Evolutionary conservation across 2,113 vertebrate genomes (phyloP).

Genomic region (Pandion haliaetus): DNA sequence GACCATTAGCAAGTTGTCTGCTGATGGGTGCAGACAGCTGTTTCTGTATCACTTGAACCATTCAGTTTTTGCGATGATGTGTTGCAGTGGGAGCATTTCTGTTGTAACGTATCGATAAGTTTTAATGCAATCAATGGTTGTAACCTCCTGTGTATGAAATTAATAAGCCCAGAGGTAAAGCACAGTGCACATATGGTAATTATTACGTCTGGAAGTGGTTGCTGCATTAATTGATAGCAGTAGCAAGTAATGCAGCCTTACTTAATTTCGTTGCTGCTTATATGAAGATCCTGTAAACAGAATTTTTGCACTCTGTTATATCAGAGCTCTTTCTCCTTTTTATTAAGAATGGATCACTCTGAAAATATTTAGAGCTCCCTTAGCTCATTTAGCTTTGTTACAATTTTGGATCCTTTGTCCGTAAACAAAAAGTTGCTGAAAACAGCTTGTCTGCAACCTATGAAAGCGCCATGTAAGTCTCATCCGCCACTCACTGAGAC

Average conservation of each 20-base stretch:
- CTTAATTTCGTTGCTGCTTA: slow-evolving; percentile 49
- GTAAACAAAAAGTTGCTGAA: background rate
- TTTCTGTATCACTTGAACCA: background rate
- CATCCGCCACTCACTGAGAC: background rate
- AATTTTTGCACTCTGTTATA: slow-evolving; percentile 4
- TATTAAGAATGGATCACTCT: background rate
- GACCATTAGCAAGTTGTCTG: background rate
- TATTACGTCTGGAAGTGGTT: slow-evolving; percentile 56
- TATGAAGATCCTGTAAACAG: slow-evolving; percentile 21
- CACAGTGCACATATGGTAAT: slow-evolving; percentile 36
- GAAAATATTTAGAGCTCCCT: slow-evolving; percentile 2
- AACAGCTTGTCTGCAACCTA: background rate
- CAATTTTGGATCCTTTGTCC: background rate
- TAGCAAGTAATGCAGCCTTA: slow-evolving; percentile 40
- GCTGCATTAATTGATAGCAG: slow-evolving; percentile 65
- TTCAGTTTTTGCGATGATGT: background rate
- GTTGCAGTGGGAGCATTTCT: background rate
- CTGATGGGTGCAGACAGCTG: background rate
- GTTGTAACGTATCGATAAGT: background rate
- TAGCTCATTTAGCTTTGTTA: background rate
- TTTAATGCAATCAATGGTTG: background rate
- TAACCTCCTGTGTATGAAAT: slow-evolving; percentile 38
- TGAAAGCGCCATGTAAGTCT: background rate
- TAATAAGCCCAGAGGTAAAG: slow-evolving; percentile 54
- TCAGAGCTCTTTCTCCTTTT: slow-evolving; percentile 17